Percentiles rank a stretch among this genome's conserved stretches.
Conservation (phyloP, 2,888 invertebrate species). For the Unio pictorum region DNA sequence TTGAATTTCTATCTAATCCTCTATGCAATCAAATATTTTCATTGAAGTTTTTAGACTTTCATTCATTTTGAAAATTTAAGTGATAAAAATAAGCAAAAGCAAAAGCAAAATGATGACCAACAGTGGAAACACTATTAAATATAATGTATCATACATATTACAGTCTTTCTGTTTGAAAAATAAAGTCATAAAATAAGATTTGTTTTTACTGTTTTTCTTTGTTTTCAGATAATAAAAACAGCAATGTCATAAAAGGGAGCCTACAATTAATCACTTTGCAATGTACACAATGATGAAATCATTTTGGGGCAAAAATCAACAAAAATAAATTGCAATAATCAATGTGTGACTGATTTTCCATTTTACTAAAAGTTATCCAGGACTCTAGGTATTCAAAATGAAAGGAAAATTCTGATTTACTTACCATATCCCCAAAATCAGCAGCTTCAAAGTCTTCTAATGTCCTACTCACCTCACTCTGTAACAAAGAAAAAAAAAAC, state of each 20-base stretch:
- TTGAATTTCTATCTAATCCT: no score
- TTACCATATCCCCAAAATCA: conserved; percentile 90
- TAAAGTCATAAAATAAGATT: not conserved
- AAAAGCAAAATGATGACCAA: not conserved
- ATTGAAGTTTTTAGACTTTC: no score
- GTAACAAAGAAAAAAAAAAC: conserved; percentile 20
- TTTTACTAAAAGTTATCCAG: no score
- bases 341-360: no score
- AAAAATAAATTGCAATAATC: no score
- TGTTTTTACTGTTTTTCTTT: not conserved
- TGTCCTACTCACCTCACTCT: conserved; percentile 80
- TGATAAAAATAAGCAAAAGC: no score
- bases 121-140: not conserved
- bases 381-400: not conserved
- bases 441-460: conserved; percentile 92
- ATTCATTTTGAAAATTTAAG: no score
- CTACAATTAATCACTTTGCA: no score
- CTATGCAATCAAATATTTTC: no score
- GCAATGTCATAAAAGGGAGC: not conserved
- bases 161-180: not conserved
- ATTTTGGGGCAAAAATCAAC: no score
- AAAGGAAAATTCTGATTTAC: conserved; percentile 5
- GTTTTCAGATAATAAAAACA: not conserved
- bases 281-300: no score
- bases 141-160: not conserved